Percentiles rank a stretch among this genome's conserved stretches.
Conservation (phyloP, 2,797 vertebrate species). For the Loriculus beryllinus region DNA sequence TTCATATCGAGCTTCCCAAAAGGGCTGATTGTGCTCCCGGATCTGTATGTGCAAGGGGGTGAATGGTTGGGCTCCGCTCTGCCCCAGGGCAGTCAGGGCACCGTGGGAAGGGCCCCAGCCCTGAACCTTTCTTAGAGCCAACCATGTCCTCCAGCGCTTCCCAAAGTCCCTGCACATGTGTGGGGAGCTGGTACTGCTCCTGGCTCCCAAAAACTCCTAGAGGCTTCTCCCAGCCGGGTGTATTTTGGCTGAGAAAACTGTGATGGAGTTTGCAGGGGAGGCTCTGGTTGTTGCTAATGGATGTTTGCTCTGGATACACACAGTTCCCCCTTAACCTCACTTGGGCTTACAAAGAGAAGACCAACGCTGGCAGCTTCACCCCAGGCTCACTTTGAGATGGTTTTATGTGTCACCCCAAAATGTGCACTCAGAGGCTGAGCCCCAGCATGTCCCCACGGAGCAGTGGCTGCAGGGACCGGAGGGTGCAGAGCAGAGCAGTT, state of each 20-base stretch:
- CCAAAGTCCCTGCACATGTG: accelerated
- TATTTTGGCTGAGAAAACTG: not conserved
- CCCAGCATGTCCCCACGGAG: accelerated
- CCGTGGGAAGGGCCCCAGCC: not conserved
- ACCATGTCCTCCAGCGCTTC: accelerated
- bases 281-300: not conserved
- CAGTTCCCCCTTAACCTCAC: too few species aligned
- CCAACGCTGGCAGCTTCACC: not conserved
- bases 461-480: not conserved
- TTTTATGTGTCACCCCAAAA: not conserved
- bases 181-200: not conserved
- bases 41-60: not conserved
- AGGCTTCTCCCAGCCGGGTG: not conserved
- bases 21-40: not conserved
- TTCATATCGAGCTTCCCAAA: not conserved
- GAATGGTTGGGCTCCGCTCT: not conserved
- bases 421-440: not conserved
- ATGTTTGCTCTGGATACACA: accelerated
- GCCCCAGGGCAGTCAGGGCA: not conserved
- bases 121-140: not conserved
- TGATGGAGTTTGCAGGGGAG: not conserved
- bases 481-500: slow-evolving; percentile 43
- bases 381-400: accelerated
- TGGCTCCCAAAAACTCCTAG: not conserved
- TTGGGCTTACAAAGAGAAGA: not conserved